These are phyloP conservation scores for Litocranius walleri DNA, from an alignment of 2,113 vertebrate species.

Conservation along the genomic window DNA sequence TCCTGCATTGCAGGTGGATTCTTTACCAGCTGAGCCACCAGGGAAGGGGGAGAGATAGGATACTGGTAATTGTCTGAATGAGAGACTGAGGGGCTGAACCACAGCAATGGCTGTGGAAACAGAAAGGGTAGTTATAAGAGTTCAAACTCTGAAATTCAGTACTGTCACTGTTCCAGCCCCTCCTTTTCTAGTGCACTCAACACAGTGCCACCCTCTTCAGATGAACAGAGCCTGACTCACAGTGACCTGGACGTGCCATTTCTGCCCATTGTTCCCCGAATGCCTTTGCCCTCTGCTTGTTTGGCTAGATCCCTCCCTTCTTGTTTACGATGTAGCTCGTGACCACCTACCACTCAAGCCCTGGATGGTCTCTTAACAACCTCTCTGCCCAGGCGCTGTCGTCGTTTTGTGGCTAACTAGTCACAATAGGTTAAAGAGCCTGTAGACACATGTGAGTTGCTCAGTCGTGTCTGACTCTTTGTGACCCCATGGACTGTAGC, in stretches of 20 bases:
- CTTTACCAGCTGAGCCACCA: neutral
- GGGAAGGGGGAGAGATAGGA: neutral
- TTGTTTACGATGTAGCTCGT: neutral
- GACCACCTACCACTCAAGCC: neutral
- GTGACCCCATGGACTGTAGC: neutral
- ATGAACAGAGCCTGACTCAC: neutral
- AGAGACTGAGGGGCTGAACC: neutral
- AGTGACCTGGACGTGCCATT: neutral
- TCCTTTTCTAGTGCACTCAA: neutral
- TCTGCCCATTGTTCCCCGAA: neutral
- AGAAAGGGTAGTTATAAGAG: neutral
- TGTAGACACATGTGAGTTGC: neutral
- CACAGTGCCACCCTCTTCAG: neutral
- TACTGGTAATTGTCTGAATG: neutral
- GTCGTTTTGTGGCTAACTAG: neutral
- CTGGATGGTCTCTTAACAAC: neutral
- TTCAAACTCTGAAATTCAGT: neutral
- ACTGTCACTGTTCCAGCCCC: neutral
- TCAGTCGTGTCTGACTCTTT: neutral
- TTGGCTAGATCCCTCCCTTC: neutral
- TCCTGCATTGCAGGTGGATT: neutral
- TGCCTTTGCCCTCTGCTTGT: neutral
- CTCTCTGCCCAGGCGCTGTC: neutral
- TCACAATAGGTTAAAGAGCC: neutral
- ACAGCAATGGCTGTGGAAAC: neutral